These are phyloP conservation scores for Psilopsiagon aurifrons DNA, from an alignment of 2,113 vertebrate species.

Conservation along the genomic window DNA sequence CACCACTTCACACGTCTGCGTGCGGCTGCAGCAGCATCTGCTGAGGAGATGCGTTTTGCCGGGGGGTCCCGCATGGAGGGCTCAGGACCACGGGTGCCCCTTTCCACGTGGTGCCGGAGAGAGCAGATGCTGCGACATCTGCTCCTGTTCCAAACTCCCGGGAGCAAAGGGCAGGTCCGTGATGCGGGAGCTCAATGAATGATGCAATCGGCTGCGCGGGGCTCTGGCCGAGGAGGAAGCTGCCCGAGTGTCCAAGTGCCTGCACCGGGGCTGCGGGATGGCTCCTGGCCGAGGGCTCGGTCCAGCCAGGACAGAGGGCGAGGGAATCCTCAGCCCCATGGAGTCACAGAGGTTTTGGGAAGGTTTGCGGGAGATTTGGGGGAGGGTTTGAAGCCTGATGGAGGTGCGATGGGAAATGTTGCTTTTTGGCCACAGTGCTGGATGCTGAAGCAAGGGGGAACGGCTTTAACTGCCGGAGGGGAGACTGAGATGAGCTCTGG, in stretches of 20 bases:
- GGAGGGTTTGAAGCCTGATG: background rate
- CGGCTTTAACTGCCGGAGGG: background rate
- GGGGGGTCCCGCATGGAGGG: background rate
- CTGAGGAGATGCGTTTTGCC: background rate
- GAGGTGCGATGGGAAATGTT: rapidly evolving
- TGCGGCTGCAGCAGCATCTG: background rate
- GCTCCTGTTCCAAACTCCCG: slow-evolving; percentile 2
- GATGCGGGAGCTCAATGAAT: background rate
- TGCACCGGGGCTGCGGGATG: background rate
- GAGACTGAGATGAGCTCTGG: background rate
- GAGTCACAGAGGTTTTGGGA: background rate
- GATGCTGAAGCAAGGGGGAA: rapidly evolving
- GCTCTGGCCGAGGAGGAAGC: background rate
- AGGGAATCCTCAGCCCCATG: rapidly evolving
- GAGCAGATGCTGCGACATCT: slow-evolving; percentile 9
- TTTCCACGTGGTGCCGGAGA: background rate
- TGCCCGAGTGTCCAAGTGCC: background rate
- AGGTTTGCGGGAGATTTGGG: background rate
- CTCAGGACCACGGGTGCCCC: background rate
- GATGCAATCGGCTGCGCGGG: background rate
- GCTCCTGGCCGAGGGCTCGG: background rate
- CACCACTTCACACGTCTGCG: background rate
- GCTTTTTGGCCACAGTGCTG: rapidly evolving
- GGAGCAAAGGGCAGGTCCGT: background rate
- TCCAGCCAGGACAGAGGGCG: rapidly evolving